phyloP scores from a whole-genome alignment of 2,113 vertebrate species.

The Murina feae region DNA sequence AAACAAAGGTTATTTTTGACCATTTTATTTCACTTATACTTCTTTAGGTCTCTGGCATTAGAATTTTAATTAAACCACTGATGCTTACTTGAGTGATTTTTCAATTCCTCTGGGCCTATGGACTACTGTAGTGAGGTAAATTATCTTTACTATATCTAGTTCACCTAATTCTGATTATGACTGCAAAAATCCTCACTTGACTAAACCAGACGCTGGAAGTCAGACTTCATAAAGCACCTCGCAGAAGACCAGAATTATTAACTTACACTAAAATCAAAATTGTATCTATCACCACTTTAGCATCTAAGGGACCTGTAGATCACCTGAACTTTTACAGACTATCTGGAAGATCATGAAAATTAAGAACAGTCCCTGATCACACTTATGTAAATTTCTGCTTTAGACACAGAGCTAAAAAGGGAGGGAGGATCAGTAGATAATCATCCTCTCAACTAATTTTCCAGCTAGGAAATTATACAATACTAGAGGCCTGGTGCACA shows the following conservation, averaged over 20 bases:
- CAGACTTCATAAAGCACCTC: neutral
- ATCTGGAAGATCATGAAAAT: neutral
- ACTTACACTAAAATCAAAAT: neutral
- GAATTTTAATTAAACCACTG: neutral
- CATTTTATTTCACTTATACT: neutral
- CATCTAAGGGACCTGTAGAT: neutral
- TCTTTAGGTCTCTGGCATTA: neutral
- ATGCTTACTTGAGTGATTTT: neutral
- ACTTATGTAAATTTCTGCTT: neutral
- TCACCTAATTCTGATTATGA: neutral
- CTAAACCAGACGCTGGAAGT: neutral
- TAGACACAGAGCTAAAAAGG: neutral
- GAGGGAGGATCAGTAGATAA: neutral
- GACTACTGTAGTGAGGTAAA: neutral
- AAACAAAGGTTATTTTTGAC: neutral
- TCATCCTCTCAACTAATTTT: neutral
- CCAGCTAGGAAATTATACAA: neutral
- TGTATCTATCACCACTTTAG: neutral
- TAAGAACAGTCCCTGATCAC: neutral
- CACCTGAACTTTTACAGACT: neutral
- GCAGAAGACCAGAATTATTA: neutral
- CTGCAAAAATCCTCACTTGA: neutral
- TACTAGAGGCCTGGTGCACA: no score
- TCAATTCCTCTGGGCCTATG: neutral
- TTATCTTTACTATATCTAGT: neutral